Base-by-base conservation (phyloP, 37 sponge, comb jelly and placozoan species). In the Ianthella basta region DNA sequence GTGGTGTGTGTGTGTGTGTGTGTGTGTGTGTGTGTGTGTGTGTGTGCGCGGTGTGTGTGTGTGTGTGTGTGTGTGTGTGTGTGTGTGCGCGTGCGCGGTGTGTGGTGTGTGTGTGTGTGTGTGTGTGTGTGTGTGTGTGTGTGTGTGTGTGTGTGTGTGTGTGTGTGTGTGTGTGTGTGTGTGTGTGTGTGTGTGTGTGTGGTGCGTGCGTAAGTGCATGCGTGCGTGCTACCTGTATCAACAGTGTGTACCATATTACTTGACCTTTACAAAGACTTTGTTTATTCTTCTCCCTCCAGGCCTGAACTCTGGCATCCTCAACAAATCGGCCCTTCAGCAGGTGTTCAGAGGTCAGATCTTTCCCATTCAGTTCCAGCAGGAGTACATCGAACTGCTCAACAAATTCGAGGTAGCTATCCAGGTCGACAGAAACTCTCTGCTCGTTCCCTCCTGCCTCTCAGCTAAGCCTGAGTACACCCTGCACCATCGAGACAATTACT, bases 371-470 rank as follows among this genome's bases (percentile, higher is more conserved):
- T 80, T 88, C 39, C 85, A 87, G 29, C 86, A 89, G 65, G 94
- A 96, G 83, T 96, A 96, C 75, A 81, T 91, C 21, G 91, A 96
- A 50, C 90, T 96, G 10, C 86, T 96, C 24, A 84, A 87, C 37
- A 96, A 91, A 63, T 96, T 94, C 55, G 97, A 96, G 82, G 97
- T 96, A 59, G 97, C 97, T 20, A 80, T 96, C 0, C 59, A 70
- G 40, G 87, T 96, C 1, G 87, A 94, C 56, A 40, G 83, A 14
- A 77, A 89, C 37, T 82, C 83, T 23, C 90, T 96, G 38, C 88
- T 96, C 0, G 92, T 96, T 29, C 97, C 97, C 23, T 96, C 97
- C 74, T 79, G 84, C 78, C 97, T 96, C 15, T 83, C 97, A 0
- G 38, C 56, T 33, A 72, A 37, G 20, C 95, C 95, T 23, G 83